These are phyloP conservation scores for Marisa cornuarietis DNA, from an alignment of 1,140 invertebrate species.

Conservation along the genomic window DNA sequence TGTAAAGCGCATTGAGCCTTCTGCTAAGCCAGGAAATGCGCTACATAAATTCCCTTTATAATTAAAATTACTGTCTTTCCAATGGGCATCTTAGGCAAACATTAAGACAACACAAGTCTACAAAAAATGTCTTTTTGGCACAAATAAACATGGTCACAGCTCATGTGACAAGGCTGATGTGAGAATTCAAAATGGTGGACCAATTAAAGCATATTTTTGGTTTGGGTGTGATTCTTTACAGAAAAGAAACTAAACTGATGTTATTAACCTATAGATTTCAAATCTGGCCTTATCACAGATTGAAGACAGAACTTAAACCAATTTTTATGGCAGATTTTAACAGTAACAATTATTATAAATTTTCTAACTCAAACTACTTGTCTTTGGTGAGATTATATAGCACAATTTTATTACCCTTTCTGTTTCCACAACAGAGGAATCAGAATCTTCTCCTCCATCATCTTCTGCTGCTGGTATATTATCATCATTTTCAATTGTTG, in stretches of 20 bases:
- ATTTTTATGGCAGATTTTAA: neutral
- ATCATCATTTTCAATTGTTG: constrained; percentile 55
- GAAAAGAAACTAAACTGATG: neutral
- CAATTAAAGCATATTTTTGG: too few species aligned
- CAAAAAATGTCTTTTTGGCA: too few species aligned
- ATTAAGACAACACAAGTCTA: too few species aligned
- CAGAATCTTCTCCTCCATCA: constrained; percentile 30
- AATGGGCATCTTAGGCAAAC: too few species aligned
- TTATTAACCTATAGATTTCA: neutral
- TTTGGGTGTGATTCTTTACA: too few species aligned
- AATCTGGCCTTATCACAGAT: neutral
- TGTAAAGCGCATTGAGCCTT: too few species aligned
- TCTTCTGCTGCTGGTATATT: constrained; percentile 30
- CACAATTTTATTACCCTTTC: constrained; percentile 27
- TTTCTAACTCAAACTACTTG: neutral
- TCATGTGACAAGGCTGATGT: too few species aligned
- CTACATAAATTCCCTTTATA: too few species aligned
- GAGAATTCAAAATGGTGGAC: too few species aligned
- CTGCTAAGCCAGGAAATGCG: too few species aligned
- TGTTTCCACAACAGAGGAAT: constrained; percentile 46
- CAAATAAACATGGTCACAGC: too few species aligned
- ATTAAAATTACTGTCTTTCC: too few species aligned
- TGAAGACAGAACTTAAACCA: neutral
- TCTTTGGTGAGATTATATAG: neutral
- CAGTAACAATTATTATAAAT: neutral